phyloP scores from a whole-genome alignment of 2,888 invertebrate genomes.

The Drosophila fungiperda region DNA sequence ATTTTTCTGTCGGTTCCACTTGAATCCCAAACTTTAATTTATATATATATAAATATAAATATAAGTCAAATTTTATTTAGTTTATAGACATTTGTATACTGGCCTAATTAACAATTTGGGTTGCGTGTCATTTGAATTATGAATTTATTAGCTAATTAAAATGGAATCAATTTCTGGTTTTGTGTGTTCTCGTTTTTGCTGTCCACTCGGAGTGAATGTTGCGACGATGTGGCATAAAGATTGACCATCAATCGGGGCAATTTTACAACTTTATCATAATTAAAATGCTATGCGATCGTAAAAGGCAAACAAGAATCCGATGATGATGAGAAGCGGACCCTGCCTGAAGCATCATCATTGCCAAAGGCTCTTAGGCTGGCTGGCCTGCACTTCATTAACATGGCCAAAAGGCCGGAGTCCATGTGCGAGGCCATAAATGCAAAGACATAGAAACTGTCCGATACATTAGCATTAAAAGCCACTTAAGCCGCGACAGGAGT shows the following conservation, averaged over 20 bases:
- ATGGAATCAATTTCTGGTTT: conserved; percentile 14
- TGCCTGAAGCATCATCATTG: conserved; percentile 22
- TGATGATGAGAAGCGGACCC: conserved; percentile 28
- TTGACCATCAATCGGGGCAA: conserved; percentile 50
- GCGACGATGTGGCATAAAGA: background rate
- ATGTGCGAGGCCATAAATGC: conserved; percentile 23
- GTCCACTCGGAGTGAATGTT: background rate
- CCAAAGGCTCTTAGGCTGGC: conserved; percentile 48
- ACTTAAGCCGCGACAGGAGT: conserved; percentile 70
- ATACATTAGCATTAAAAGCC: conserved; percentile 82
- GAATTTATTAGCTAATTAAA: conserved; percentile 72
- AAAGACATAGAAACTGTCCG: conserved; percentile 43
- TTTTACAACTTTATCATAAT: conserved; percentile 82
- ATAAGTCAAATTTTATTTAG: background rate
- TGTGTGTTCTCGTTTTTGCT: background rate
- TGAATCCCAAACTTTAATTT: background rate
- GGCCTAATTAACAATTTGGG: conserved; percentile 33
- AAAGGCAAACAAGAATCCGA: conserved; percentile 27
- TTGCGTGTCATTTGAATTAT: conserved; percentile 61
- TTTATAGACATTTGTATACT: background rate
- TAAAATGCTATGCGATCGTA: conserved; percentile 43
- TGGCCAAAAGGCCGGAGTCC: conserved; percentile 45
- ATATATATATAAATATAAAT: background rate
- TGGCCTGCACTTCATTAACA: conserved; percentile 71
- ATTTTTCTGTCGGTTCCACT: background rate